Conservation (phyloP, 1,140 invertebrate genomes). For the Brachionus angularis region DNA sequence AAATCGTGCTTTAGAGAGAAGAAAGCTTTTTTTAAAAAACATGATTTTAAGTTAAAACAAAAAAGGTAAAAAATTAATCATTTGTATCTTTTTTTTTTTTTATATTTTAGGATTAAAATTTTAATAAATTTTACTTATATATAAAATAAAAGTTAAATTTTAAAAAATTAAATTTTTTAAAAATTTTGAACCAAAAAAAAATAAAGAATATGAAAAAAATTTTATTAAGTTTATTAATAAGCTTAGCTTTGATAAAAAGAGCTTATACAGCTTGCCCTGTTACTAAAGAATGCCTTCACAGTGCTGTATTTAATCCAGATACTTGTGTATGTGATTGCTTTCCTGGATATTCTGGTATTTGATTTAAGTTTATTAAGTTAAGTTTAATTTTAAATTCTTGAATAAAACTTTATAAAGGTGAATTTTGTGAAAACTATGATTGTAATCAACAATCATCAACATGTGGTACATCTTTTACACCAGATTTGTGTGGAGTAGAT, state of each 20-base stretch:
- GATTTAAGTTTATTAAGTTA: not conserved
- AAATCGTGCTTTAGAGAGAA: no score
- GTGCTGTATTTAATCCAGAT: not conserved
- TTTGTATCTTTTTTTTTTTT: no score
- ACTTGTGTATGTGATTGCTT: constrained; percentile 35
- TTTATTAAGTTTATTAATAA: not conserved
- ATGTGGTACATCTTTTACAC: not conserved
- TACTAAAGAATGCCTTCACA: not conserved
- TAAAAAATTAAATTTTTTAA: not conserved
- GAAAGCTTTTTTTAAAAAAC: no score
- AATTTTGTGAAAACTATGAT: constrained; percentile 18
- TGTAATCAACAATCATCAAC: not conserved
- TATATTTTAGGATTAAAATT: no score
- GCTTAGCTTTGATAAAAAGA: not conserved
- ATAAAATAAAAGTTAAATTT: not conserved
- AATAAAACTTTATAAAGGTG: no score
- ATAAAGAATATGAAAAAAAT: no score
- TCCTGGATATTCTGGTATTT: not conserved
- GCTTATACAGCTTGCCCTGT: not conserved
- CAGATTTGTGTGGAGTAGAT: not conserved
- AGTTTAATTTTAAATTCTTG: not conserved
- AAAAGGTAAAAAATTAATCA: no score
- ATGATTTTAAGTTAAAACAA: no score
- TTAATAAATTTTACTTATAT: not conserved
- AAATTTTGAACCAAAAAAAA: no score